Conservation (phyloP, 2,113 vertebrate genomes). For the Cepphus grylle region DNA sequence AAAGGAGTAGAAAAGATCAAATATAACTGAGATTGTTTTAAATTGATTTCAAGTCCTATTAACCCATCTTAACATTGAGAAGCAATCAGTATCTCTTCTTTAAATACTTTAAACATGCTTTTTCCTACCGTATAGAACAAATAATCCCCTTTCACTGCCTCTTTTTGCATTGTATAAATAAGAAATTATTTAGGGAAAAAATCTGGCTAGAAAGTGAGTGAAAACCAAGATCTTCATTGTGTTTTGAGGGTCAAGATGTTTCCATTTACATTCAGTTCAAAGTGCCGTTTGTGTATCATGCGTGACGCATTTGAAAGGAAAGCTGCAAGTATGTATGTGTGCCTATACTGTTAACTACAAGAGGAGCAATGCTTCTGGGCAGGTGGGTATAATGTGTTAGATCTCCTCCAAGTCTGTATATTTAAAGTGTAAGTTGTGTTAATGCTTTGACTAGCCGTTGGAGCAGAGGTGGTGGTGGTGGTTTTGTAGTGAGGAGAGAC, state of each 20-base stretch:
- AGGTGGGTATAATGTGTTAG: background rate
- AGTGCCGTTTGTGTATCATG: rapidly evolving
- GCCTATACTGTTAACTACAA: background rate
- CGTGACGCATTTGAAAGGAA: background rate
- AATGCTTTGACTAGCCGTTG: background rate
- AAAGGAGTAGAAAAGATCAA: background rate
- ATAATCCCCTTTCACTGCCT: background rate
- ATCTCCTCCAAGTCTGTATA: background rate
- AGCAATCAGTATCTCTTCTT: background rate
- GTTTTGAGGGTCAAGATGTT: background rate
- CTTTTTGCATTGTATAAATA: background rate
- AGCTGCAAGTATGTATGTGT: background rate
- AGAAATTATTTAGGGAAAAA: background rate
- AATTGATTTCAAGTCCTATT: background rate
- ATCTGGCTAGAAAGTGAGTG: background rate
- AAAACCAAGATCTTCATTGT: background rate
- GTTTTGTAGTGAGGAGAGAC: background rate
- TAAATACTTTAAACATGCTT: background rate
- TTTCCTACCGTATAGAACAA: background rate
- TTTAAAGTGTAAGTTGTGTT: background rate
- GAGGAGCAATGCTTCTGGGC: background rate
- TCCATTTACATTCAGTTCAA: background rate
- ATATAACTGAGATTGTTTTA: background rate
- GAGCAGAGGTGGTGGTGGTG: background rate
- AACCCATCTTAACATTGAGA: background rate